phyloP scores from a whole-genome alignment of 2,113 vertebrate species.

The Mohoua ochrocephala region DNA sequence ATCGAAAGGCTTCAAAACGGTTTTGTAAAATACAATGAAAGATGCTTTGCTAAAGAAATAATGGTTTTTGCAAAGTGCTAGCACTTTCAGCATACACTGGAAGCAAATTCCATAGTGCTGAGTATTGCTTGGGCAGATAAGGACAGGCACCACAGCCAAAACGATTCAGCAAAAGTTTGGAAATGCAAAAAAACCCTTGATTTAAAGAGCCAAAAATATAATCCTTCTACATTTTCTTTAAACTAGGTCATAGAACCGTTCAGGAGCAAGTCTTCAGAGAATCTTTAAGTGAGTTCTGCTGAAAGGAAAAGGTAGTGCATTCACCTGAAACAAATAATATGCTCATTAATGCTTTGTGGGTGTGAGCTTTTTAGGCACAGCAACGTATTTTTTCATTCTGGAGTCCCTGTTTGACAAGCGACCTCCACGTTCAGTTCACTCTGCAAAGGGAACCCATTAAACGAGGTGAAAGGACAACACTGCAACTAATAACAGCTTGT shows the following conservation, averaged over 20 bases:
- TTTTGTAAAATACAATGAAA: background rate
- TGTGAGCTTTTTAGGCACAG: background rate
- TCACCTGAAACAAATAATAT: background rate
- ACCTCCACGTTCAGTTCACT: background rate
- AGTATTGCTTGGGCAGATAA: conserved; percentile 65
- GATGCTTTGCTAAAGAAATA: background rate
- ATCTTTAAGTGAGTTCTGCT: background rate
- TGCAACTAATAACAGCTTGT: background rate
- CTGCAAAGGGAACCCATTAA: background rate
- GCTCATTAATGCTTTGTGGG: background rate
- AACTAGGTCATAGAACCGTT: conserved; percentile 26
- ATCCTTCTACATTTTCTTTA: conserved; percentile 10
- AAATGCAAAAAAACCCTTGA: background rate
- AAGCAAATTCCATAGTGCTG: conserved; percentile 58
- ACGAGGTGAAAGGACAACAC: background rate
- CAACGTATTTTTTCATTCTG: background rate
- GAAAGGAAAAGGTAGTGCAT: background rate
- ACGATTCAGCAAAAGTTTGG: conserved; percentile 51
- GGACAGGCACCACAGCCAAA: conserved; percentile 39
- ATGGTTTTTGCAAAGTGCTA: conserved; percentile 26
- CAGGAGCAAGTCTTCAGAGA: background rate
- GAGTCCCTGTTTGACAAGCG: background rate
- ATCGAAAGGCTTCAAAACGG: background rate
- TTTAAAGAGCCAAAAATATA: conserved; percentile 13
- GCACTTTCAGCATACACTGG: background rate